A percentile compares a stretch with the other conserved stretches of the same genome.
These are phyloP conservation scores for Esperia sulphurella DNA, from an alignment of 2,888 invertebrate genomes.

Conservation along the genomic window DNA sequence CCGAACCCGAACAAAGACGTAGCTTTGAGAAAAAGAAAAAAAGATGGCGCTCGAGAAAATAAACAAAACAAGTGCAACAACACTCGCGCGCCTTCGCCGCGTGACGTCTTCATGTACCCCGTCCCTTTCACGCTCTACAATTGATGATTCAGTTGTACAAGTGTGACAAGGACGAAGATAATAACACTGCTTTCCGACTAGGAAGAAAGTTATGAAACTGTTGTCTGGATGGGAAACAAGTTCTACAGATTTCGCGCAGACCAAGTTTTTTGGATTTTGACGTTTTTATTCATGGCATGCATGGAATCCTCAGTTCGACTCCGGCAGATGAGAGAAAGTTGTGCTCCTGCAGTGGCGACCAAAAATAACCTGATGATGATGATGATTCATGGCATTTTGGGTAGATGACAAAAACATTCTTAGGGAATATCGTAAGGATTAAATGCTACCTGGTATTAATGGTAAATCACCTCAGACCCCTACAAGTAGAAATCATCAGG, in stretches of 20 bases:
- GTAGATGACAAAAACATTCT: neutral
- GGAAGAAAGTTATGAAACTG: constrained; percentile 75
- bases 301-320: too few relatives aligned
- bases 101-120: constrained; percentile 76
- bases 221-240: constrained; percentile 56
- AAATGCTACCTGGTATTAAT: neutral
- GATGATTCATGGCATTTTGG: constrained; percentile 23
- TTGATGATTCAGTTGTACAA: constrained; percentile 14
- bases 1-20: constrained; percentile 73
- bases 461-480: neutral
- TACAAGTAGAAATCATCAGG: too few relatives aligned
- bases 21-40: constrained; percentile 54
- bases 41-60: constrained; percentile 60
- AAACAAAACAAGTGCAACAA: constrained; percentile 77
- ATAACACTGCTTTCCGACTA: constrained; percentile 50
- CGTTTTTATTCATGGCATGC: constrained; percentile 33
- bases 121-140: constrained; percentile 27
- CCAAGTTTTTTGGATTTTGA: constrained; percentile 42
- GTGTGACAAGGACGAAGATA: constrained; percentile 51
- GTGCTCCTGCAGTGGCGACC: too few relatives aligned
- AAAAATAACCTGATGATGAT: too few relatives aligned
- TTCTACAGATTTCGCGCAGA: constrained; percentile 74
- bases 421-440: neutral
- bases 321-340: too few relatives aligned
- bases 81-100: constrained; percentile 71